A percentile compares a stretch with the other conserved stretches of the same genome.
These are phyloP conservation scores for Ichneumoninae sp. DNA, from an alignment of 2,888 invertebrate genomes.

Conservation along the genomic window DNA sequence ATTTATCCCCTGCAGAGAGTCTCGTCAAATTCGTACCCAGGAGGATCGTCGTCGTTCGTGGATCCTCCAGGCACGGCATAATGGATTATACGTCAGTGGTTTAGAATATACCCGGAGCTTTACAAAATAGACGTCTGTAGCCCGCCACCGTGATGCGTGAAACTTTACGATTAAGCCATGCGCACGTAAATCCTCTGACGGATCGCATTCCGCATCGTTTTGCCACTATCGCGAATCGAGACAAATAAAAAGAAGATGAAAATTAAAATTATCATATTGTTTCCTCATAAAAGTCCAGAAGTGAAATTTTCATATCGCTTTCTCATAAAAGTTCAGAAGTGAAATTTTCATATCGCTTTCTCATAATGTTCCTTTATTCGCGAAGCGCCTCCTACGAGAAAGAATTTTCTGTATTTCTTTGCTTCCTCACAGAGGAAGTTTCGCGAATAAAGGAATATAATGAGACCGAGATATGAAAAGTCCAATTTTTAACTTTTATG, in stretches of 20 bases:
- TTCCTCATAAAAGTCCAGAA: too few species aligned
- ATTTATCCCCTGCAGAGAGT: conserved; percentile 28
- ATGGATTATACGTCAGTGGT: conserved; percentile 38
- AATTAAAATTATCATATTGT: too few species aligned
- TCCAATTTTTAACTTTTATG: too few species aligned
- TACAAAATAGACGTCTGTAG: neutral
- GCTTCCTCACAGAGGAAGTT: too few species aligned
- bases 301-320: too few species aligned
- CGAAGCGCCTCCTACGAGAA: too few species aligned
- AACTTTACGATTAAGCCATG: conserved; percentile 36
- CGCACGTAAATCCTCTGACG: neutral
- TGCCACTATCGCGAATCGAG: neutral
- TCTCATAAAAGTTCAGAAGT: too few species aligned
- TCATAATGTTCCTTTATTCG: too few species aligned
- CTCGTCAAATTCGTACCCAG: conserved; percentile 46
- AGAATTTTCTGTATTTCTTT: too few species aligned
- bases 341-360: too few species aligned
- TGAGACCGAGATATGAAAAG: too few species aligned
- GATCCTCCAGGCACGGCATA: conserved; percentile 15
- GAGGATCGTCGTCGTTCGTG: conserved; percentile 21
- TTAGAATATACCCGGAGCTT: neutral
- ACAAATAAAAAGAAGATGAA: neutral
- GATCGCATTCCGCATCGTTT: neutral
- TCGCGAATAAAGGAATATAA: too few species aligned
- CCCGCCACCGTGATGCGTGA: neutral